Percentiles rank a stretch among this genome's conserved stretches.
phyloP scores from a whole-genome alignment of 2,113 vertebrate species.

The Gulo gulo region DNA sequence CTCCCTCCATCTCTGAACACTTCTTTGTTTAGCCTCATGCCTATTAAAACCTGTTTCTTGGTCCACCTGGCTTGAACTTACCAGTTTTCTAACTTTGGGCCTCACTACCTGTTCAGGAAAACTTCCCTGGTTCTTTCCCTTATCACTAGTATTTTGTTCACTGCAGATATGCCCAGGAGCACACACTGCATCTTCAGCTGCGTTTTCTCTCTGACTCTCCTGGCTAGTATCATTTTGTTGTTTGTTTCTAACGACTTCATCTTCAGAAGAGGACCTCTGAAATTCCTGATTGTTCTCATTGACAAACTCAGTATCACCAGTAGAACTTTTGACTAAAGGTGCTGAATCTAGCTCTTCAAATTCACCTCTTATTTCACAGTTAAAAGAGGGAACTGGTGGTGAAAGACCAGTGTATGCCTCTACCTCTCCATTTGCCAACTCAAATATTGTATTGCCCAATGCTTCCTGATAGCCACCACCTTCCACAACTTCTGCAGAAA shows the following conservation, averaged over 20 bases:
- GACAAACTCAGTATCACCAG: constrained; percentile 45
- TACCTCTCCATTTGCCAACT: constrained; percentile 72
- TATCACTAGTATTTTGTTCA: constrained; percentile 55
- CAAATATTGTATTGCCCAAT: constrained; percentile 72
- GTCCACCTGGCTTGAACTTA: constrained; percentile 66
- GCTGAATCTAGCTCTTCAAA: constrained; percentile 71
- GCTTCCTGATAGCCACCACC: constrained; percentile 64
- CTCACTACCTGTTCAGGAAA: constrained; percentile 86
- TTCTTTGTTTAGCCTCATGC: constrained; percentile 71
- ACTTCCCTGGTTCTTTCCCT: constrained; percentile 53
- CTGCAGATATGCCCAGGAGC: neutral
- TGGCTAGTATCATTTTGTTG: neutral
- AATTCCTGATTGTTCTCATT: constrained; percentile 25
- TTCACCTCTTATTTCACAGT: constrained; percentile 41
- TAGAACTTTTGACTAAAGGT: constrained; percentile 54
- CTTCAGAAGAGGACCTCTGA: constrained; percentile 64
- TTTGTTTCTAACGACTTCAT: constrained; percentile 46
- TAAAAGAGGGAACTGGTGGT: constrained; percentile 48
- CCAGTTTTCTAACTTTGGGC: constrained; percentile 87
- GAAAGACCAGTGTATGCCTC: constrained; percentile 67
- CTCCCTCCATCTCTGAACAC: constrained; percentile 67
- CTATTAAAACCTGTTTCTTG: constrained; percentile 59
- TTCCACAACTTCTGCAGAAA: constrained; percentile 60
- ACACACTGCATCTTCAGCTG: constrained; percentile 10
- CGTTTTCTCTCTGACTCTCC: constrained; percentile 53